Percentiles rank a stretch among this genome's conserved stretches.
Conservation (phyloP, 2,113 vertebrate genomes). For the Hiodon alosoides region DNA sequence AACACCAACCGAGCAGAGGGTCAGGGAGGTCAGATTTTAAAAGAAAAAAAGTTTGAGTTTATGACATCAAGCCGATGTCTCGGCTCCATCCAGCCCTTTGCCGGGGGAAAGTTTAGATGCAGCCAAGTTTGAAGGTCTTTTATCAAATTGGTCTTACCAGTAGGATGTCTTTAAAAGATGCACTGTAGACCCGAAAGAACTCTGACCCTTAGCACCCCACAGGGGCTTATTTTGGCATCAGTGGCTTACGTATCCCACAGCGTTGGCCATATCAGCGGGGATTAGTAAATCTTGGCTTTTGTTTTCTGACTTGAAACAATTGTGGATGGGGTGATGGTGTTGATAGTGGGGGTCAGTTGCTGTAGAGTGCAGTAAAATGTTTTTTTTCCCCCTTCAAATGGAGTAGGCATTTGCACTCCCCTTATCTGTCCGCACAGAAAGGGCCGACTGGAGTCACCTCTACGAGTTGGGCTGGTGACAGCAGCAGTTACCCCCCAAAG, state of each 20-base stretch:
- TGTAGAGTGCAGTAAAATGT: not conserved
- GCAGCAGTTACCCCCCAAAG: slow-evolving; percentile 84
- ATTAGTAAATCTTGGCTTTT: slow-evolving; percentile 17
- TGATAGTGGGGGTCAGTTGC: not conserved
- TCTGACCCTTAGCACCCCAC: slow-evolving; percentile 62
- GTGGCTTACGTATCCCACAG: slow-evolving; percentile 49
- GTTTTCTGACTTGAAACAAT: slow-evolving; percentile 3
- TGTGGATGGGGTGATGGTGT: not conserved
- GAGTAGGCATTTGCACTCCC: not conserved
- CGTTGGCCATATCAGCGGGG: slow-evolving; percentile 27
- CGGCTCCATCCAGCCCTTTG: slow-evolving; percentile 4
- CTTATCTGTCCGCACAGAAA: not conserved
- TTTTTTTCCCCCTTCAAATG: not conserved
- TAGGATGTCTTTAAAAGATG: slow-evolving; percentile 57
- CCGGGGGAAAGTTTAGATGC: slow-evolving; percentile 21
- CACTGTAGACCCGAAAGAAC: slow-evolving; percentile 66
- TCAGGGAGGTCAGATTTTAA: slow-evolving; percentile 13
- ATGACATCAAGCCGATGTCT: slow-evolving; percentile 21
- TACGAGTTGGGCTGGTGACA: slow-evolving; percentile 88
- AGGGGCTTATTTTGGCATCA: slow-evolving; percentile 55
- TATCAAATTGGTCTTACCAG: slow-evolving; percentile 60
- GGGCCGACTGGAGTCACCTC: slow-evolving; percentile 77
- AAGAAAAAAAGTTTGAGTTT: slow-evolving; percentile 12
- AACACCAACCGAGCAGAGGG: slow-evolving; percentile 16
- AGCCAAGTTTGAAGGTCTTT: slow-evolving; percentile 61